phyloP scores from a whole-genome alignment of 2,888 invertebrate species.

The Cephus sareptanus region DNA sequence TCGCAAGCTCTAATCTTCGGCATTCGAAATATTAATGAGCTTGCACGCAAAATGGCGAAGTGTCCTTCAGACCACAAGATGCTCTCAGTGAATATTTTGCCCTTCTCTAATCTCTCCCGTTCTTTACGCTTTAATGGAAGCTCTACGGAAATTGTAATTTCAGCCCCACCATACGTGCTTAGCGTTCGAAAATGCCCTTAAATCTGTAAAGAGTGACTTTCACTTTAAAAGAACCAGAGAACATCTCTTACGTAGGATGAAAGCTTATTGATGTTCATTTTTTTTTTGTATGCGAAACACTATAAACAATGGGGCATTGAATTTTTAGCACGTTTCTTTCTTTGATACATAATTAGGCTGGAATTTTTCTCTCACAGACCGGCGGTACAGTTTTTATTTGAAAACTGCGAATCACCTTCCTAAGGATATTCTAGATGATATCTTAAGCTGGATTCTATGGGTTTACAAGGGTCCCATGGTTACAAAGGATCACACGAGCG shows the following conservation, averaged over 20 bases:
- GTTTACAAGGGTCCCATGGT: conserved; percentile 20
- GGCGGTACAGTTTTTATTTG: neutral
- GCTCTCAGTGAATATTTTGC: neutral
- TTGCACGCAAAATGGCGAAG: neutral
- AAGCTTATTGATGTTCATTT: neutral
- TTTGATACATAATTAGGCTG: neutral
- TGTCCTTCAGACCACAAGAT: neutral
- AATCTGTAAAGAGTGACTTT: neutral
- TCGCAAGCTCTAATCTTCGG: neutral
- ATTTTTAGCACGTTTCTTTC: neutral
- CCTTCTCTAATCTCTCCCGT: neutral
- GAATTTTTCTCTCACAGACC: neutral
- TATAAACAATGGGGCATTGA: neutral
- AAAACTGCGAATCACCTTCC: neutral
- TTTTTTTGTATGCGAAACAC: neutral
- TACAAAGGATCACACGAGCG: conserved; percentile 20
- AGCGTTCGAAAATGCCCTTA: neutral
- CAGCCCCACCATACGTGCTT: neutral
- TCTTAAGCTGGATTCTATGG: conserved; percentile 15
- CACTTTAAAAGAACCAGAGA: neutral
- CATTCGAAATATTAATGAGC: neutral
- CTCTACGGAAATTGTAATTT: neutral
- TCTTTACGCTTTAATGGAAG: neutral
- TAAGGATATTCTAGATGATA: conserved; percentile 12
- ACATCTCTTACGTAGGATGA: neutral